A percentile compares a stretch with the other conserved stretches of the same genome.
phyloP scores from a whole-genome alignment of 1,140 invertebrate genomes.

The Caerostris extrusa region DNA sequence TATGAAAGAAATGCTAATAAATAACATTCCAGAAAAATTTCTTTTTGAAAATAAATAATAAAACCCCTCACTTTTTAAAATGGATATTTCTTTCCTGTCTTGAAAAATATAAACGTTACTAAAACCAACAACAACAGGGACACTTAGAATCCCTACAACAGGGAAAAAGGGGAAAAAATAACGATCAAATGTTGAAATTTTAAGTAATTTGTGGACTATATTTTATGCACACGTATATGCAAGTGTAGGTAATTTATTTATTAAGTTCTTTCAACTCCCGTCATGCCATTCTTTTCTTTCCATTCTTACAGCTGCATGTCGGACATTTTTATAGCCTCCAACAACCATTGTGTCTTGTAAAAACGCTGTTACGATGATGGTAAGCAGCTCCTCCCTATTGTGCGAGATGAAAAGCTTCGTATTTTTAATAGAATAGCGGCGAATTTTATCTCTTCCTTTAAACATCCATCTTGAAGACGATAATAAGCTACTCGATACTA shows the following conservation, averaged over 20 bases:
- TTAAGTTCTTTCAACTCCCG: neutral
- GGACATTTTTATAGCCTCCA: slow-evolving; percentile 21
- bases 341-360: slow-evolving; percentile 36
- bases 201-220: neutral
- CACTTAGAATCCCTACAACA: neutral
- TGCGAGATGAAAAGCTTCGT: slow-evolving; percentile 16
- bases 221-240: slow-evolving; percentile 26
- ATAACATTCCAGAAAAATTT: neutral
- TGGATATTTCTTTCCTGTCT: neutral
- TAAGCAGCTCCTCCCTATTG: slow-evolving; percentile 22
- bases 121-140: neutral
- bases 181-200: slow-evolving; percentile 24
- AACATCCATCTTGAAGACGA: slow-evolving; percentile 20
- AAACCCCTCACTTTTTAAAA: neutral
- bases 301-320: neutral
- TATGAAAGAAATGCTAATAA: slow-evolving; percentile 12
- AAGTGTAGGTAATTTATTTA: slow-evolving; percentile 22
- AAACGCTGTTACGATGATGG: slow-evolving; percentile 5
- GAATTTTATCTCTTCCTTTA: slow-evolving; percentile 23
- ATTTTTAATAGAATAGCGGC: slow-evolving; percentile 24
- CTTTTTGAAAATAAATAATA: neutral
- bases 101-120: neutral
- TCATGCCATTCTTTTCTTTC: slow-evolving; percentile 12
- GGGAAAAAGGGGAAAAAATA: neutral
- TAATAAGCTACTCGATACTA: slow-evolving; percentile 16